A percentile compares a stretch with the other conserved stretches of the same genome.
Conservation (phyloP, 2,113 vertebrate genomes). For the Coturnix japonica region DNA sequence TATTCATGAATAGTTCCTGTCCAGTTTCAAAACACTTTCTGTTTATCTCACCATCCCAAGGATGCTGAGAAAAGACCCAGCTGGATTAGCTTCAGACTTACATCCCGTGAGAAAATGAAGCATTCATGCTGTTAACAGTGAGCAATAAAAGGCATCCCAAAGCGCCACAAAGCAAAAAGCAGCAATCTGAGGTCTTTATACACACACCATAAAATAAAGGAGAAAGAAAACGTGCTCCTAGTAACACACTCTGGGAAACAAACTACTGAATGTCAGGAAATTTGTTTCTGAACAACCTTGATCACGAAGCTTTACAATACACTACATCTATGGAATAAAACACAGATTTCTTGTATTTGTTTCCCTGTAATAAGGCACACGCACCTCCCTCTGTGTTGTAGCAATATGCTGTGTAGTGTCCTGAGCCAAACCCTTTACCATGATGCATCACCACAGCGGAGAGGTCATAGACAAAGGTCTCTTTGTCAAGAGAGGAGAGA, state of each 20-base stretch:
- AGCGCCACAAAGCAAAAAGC: not conserved
- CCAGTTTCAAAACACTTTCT: conserved; percentile 47
- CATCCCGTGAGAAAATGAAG: not conserved
- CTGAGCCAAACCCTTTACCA: conserved; percentile 99
- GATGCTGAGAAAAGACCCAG: conserved; percentile 24
- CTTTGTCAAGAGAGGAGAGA: conserved; percentile 87
- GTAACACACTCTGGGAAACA: not conserved
- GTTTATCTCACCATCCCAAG: conserved; percentile 24
- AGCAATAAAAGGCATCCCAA: not conserved
- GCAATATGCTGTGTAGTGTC: conserved; percentile 99
- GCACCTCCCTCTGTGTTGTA: conserved; percentile 99
- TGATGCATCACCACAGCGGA: conserved; percentile 99
- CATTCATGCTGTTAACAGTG: not conserved
- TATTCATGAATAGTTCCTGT: conserved; percentile 19
- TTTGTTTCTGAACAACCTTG: not conserved
- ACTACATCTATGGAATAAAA: not conserved
- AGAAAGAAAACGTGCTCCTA: not conserved
- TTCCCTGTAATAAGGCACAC: conserved; percentile 72
- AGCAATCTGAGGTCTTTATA: not conserved
- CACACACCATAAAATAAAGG: too few relatives aligned
- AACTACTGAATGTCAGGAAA: not conserved
- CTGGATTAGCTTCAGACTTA: conserved; percentile 10
- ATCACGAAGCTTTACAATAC: not conserved
- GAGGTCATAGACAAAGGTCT: conserved; percentile 95
- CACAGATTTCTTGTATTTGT: not conserved